Percentiles rank a stretch among this genome's conserved stretches.
Conservation (phyloP, 2,113 vertebrate species). For the Dicentrarchus labrax region DNA sequence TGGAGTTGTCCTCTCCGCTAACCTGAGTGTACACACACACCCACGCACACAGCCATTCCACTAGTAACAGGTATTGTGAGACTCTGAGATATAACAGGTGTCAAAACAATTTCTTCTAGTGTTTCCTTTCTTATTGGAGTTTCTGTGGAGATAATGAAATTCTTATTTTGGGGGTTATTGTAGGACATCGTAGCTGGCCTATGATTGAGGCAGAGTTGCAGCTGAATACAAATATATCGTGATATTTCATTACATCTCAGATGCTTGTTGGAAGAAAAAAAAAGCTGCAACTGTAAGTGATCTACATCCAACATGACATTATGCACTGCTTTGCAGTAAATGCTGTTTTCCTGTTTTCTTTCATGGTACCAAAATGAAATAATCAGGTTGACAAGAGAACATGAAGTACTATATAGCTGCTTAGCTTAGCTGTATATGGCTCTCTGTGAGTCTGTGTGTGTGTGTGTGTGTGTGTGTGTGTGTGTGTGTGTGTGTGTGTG, state of each 20-base stretch:
- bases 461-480: no score
- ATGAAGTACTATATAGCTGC: conserved; percentile 12
- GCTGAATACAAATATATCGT: neutral
- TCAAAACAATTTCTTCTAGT: conserved; percentile 23
- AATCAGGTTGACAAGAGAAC: conserved; percentile 43
- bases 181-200: neutral
- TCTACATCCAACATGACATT: neutral
- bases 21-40: conserved; percentile 31
- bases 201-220: conserved; percentile 5
- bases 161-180: conserved; percentile 1
- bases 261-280: neutral
- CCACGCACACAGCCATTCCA: conserved; percentile 22
- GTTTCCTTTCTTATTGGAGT: conserved; percentile 6
- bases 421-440: neutral
- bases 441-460: neutral
- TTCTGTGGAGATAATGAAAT: neutral
- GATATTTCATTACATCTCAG: neutral
- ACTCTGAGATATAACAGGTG: conserved; percentile 28
- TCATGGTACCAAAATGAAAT: conserved; percentile 28
- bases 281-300: neutral
- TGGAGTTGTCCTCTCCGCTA: conserved; percentile 43
- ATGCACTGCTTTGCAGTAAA: conserved; percentile 16
- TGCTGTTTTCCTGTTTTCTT: conserved; percentile 5
- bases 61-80: neutral
- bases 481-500: no score